These are phyloP conservation scores for Dryas iulia DNA, from an alignment of 1,140 invertebrate species.

Conservation along the genomic window DNA sequence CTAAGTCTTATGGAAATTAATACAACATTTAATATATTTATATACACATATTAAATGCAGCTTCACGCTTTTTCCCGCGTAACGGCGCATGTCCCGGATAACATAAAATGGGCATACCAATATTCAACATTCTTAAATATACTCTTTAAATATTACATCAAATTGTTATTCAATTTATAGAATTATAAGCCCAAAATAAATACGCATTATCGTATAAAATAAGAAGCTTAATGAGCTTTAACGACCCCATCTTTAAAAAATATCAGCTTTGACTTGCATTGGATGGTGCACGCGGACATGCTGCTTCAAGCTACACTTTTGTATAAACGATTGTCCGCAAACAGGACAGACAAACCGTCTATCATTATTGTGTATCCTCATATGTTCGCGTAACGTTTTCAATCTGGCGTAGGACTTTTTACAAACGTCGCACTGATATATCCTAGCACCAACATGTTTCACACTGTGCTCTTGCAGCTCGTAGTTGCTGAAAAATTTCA, in stretches of 20 bases:
- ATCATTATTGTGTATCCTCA: conserved; percentile 75
- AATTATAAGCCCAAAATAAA: too few species aligned
- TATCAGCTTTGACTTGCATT: conserved; percentile 50
- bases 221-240: background rate
- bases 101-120: too few species aligned
- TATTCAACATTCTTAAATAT: background rate
- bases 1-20: too few species aligned
- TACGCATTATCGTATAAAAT: too few species aligned
- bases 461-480: conserved; percentile 67
- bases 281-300: conserved; percentile 68
- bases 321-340: conserved; percentile 76
- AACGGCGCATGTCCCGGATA: too few species aligned
- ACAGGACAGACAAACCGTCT: conserved; percentile 62
- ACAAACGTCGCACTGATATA: conserved; percentile 74
- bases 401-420: conserved; percentile 79
- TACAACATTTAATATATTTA: too few species aligned
- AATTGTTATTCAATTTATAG: too few species aligned
- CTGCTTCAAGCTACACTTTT: conserved; percentile 65
- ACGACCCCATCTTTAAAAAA: conserved; percentile 35
- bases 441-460: conserved; percentile 66
- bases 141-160: too few species aligned
- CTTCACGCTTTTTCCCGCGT: too few species aligned
- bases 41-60: too few species aligned
- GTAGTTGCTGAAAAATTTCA: conserved; percentile 71
- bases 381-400: conserved; percentile 80